phyloP scores from a whole-genome alignment of 2,797 vertebrate species.

The Monodelphis domestica region DNA sequence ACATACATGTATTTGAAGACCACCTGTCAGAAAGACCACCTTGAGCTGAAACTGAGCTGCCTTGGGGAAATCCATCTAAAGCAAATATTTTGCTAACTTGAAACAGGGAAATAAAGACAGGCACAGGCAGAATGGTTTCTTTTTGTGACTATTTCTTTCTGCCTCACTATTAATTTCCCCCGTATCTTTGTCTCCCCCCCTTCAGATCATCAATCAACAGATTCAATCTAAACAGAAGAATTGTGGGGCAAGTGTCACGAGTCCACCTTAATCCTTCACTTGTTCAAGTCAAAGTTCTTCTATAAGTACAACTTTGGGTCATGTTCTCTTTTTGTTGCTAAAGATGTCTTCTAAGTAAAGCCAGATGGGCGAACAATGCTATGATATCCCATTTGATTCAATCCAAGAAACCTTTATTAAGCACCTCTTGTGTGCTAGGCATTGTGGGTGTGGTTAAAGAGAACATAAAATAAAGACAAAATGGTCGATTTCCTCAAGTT shows the following conservation, averaged over 20 bases:
- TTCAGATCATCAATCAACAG: not conserved
- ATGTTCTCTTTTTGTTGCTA: not conserved
- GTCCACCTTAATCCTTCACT: not conserved
- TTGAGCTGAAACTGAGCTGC: not conserved
- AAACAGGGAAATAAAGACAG: not conserved
- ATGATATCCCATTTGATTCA: not conserved
- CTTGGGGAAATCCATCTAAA: not conserved
- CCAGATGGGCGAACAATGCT: not conserved
- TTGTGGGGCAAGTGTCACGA: not conserved
- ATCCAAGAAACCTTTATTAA: no score
- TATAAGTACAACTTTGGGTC: not conserved
- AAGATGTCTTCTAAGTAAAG: not conserved
- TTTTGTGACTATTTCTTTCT: not conserved
- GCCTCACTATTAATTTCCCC: not conserved
- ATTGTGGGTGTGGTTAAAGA: not conserved
- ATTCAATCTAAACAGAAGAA: not conserved
- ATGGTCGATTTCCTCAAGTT: not conserved
- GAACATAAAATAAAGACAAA: not conserved
- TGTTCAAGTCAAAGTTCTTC: not conserved
- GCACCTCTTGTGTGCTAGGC: not conserved
- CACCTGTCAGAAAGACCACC: not conserved
- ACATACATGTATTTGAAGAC: not conserved
- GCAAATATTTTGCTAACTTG: not conserved
- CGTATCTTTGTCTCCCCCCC: not conserved
- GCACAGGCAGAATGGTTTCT: not conserved